Evolutionary conservation across 2,113 vertebrate species (phyloP), one percentile per base, ranked within the genome.

Genomic region (Chaetodon auriga): DNA sequence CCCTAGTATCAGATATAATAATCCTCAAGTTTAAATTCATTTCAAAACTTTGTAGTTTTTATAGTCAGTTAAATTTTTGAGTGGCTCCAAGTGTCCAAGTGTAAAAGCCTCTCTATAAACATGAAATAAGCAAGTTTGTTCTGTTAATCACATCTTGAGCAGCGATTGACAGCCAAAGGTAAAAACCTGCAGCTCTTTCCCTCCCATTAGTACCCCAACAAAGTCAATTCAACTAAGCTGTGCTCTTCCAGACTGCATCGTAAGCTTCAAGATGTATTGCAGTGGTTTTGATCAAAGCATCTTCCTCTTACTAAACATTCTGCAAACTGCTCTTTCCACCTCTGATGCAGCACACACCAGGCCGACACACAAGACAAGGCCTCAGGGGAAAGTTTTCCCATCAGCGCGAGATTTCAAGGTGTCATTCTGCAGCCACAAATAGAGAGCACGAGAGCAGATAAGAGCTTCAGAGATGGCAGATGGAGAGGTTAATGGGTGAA

Each of bases 371-470:
- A 62, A 54, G 12, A 15, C 53, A 45, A 68, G 38, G 53, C 9
- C 15, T 23, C 6, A 8, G 23, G 30, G 69, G 30, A 51, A 53
- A 36, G 21, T 61, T 68, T 62, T 45, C 45, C 68, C 23, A 36
- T 0, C 18, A 80, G 62, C 69, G 41, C 6, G 53, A 79, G 25
- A 66, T 45, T 80, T 87, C 53, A 46, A 66, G 43, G 1, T 23
- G 57, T 73, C 49, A 74, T 38, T 80, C 71, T 55, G 71, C 43
- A 15, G 68, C 87, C 80, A 83, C 75, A 74, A 82, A 91, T 82
- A 78, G 81, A 25, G n/a, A 15, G 18, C 15, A 4, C 1, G 23
- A 53, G 0, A 84, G 68, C 43, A 72, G 83, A 89, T 81, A 84
- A 83, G 70, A 63, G 65, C 57, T 61, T 57, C 23, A 80, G n/a